A percentile compares a stretch with the other conserved stretches of the same genome.
Evolutionary conservation across 2,113 vertebrate species (phyloP).

Genomic region (Galeopterus variegatus): DNA sequence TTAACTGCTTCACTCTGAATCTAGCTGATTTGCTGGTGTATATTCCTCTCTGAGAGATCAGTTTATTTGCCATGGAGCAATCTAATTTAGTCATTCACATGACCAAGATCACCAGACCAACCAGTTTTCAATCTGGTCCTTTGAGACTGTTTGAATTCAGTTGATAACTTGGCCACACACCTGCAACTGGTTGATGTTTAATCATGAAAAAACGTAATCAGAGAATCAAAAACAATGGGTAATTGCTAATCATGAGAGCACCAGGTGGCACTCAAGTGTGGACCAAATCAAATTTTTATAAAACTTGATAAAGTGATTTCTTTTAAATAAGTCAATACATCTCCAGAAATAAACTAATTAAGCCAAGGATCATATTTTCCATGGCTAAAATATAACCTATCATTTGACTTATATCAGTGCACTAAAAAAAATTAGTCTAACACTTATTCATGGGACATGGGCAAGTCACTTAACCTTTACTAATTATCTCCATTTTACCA

Average conservation of each 20-base stretch:
- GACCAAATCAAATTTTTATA: conserved; percentile 63
- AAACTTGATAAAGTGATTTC: conserved; percentile 67
- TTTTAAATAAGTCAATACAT: conserved; percentile 58
- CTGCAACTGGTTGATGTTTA: conserved; percentile 72
- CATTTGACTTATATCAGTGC: conserved; percentile 50
- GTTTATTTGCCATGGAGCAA: conserved; percentile 57
- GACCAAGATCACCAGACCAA: conserved; percentile 70
- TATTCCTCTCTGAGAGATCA: conserved; percentile 62
- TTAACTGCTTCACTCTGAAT: conserved; percentile 61
- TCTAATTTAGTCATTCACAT: conserved; percentile 72
- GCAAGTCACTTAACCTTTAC: conserved; percentile 62
- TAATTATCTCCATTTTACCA: conserved; percentile 56
- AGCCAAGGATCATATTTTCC: conserved; percentile 9
- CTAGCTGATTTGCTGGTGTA: conserved; percentile 73
- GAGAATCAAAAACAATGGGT: conserved; percentile 70
- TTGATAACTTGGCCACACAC: conserved; percentile 70
- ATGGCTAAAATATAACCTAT: conserved; percentile 41
- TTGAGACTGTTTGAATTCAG: conserved; percentile 74
- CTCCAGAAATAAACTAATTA: conserved; percentile 65
- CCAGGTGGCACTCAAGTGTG: conserved; percentile 68
- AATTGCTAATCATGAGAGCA: conserved; percentile 66
- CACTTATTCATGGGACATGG: conserved; percentile 23
- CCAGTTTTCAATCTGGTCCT: conserved; percentile 65
- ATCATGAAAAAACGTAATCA: conserved; percentile 76
- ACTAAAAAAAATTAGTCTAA: conserved; percentile 24